Evolutionary conservation across 2,888 invertebrate species (phyloP).

Genomic region (Eilema sororculum): DNA sequence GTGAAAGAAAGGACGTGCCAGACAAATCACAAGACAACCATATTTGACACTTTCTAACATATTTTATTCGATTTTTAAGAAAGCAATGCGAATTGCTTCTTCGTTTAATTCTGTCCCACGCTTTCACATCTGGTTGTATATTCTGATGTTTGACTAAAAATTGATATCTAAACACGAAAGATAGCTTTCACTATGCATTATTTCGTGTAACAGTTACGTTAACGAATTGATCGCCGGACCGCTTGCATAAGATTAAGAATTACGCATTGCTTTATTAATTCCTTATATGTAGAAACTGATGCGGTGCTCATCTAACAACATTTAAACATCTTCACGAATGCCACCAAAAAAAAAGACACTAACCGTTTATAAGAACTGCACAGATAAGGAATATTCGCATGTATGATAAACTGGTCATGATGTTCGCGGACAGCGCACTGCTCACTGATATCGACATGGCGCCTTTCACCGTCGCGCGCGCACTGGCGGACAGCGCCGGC

Average conservation of each 20-base stretch:
- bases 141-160: conserved; percentile 33
- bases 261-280: conserved; percentile 54
- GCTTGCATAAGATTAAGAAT: conserved; percentile 79
- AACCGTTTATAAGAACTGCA: conserved; percentile 80
- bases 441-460: conserved; percentile 72
- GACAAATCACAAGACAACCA: conserved; percentile 51
- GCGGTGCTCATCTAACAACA: conserved; percentile 20
- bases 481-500: conserved; percentile 68
- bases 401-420: conserved; percentile 68
- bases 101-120: conserved; percentile 16
- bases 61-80: conserved; percentile 21
- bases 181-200: conserved; percentile 76
- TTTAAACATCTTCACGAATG: conserved; percentile 22
- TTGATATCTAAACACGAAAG: conserved; percentile 50
- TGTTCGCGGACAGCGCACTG: conserved; percentile 61
- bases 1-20: conserved; percentile 76
- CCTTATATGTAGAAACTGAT: conserved; percentile 35
- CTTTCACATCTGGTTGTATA: conserved; percentile 45
- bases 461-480: conserved; percentile 84
- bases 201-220: conserved; percentile 77
- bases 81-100: conserved; percentile 16
- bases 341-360: conserved; percentile 57
- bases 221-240: conserved; percentile 64
- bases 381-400: conserved; percentile 77
- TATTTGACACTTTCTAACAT: conserved; percentile 47